A percentile compares a stretch with the other conserved stretches of the same genome.
Conservation (phyloP, 2,113 vertebrate genomes). For the Deroptyus accipitrinus region DNA sequence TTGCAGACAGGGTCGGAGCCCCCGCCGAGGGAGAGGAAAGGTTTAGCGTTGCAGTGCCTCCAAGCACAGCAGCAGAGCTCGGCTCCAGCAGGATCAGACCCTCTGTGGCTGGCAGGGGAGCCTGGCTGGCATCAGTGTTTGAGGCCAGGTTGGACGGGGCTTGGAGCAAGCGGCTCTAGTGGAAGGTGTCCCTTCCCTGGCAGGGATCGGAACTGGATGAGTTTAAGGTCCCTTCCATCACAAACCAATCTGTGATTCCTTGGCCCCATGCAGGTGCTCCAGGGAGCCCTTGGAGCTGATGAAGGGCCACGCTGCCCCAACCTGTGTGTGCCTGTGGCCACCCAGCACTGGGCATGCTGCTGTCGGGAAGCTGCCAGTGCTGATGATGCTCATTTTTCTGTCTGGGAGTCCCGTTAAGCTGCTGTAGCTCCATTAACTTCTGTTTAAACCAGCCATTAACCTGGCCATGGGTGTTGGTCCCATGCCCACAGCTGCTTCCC, state of each 20-base stretch:
- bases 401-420: background rate
- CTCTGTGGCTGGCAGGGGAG: background rate
- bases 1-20: background rate
- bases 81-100: background rate
- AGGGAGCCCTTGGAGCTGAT: background rate
- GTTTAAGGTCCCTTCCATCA: background rate
- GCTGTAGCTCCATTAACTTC: background rate
- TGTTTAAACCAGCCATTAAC: background rate
- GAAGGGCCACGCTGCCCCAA: background rate
- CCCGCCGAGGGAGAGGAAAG: background rate
- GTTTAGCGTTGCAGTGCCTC: background rate
- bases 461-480: background rate
- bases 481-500: background rate
- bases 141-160: background rate
- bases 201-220: background rate
- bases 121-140: background rate
- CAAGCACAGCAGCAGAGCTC: background rate
- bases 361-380: background rate
- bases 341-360: background rate
- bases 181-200: background rate
- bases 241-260: background rate
- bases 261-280: accelerated
- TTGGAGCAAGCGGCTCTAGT: background rate
- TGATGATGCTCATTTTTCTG: background rate
- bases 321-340: background rate